These are phyloP conservation scores for Rhizoglyphus robini DNA, from an alignment of 1,140 invertebrate genomes.

Conservation along the genomic window DNA sequence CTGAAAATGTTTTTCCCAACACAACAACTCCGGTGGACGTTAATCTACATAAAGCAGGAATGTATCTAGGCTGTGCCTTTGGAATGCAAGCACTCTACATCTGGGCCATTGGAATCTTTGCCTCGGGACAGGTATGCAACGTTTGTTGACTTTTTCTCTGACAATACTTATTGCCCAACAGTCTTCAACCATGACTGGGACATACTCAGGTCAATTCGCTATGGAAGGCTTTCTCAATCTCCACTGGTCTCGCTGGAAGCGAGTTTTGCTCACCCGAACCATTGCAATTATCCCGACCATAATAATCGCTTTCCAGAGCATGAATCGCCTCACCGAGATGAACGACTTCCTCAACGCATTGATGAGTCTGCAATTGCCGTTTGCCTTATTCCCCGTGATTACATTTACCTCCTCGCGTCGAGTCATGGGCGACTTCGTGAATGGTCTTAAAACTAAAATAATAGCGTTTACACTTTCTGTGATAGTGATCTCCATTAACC, in stretches of 20 bases:
- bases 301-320: slow-evolving; percentile 54
- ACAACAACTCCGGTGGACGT: slow-evolving; percentile 2
- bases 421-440: slow-evolving; percentile 64
- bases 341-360: slow-evolving; percentile 82
- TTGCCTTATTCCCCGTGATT: slow-evolving; percentile 68
- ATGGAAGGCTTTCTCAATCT: slow-evolving; percentile 70
- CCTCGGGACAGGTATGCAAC: slow-evolving; percentile 35
- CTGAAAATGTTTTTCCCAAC: slow-evolving; percentile 16
- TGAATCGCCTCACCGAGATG: slow-evolving; percentile 60
- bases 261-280: slow-evolving; percentile 67
- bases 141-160: background rate
- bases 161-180: background rate
- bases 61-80: slow-evolving; percentile 23
- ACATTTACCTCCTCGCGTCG: slow-evolving; percentile 64
- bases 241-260: slow-evolving; percentile 71
- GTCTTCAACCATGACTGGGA: slow-evolving; percentile 42
- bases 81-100: slow-evolving; percentile 33
- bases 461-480: slow-evolving; percentile 18
- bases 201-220: slow-evolving; percentile 44
- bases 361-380: slow-evolving; percentile 70
- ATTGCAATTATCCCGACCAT: slow-evolving; percentile 84
- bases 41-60: slow-evolving; percentile 17
- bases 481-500: slow-evolving; percentile 22
- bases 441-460: slow-evolving; percentile 17
- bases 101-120: slow-evolving; percentile 43